Evolutionary conservation across 1,140 invertebrate species (phyloP).

Genomic region (Thalassaphorura encarpata): DNA sequence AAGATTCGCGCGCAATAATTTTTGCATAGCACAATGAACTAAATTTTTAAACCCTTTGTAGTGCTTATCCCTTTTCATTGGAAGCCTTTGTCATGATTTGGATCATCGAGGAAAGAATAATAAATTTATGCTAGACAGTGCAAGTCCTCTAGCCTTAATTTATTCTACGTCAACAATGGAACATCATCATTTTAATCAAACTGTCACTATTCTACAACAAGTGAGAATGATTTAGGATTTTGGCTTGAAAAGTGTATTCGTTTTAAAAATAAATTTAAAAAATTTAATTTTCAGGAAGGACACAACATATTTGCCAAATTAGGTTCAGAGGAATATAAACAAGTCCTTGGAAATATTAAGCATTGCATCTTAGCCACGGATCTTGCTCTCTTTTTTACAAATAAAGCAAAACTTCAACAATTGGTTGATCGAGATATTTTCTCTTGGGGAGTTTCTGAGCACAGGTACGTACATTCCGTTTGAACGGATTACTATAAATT

Average conservation of each 20-base stretch:
- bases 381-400: slow-evolving; percentile 65
- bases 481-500: too few species aligned
- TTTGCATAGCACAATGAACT: not conserved
- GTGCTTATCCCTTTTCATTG: slow-evolving; percentile 63
- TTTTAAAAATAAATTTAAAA: not conserved
- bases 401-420: slow-evolving; percentile 52
- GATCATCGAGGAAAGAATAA: slow-evolving; percentile 77
- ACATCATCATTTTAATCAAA: slow-evolving; percentile 80
- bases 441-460: slow-evolving; percentile 50
- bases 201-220: slow-evolving; percentile 70
- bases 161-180: slow-evolving; percentile 75
- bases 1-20: not conserved
- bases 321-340: slow-evolving; percentile 61
- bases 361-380: slow-evolving; percentile 76
- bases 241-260: not conserved
- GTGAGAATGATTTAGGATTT: slow-evolving; percentile 36
- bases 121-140: slow-evolving; percentile 68
- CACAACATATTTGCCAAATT: slow-evolving; percentile 66
- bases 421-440: slow-evolving; percentile 48
- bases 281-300: slow-evolving; percentile 3
- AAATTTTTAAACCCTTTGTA: slow-evolving; percentile 35
- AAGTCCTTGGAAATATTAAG: slow-evolving; percentile 58
- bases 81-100: slow-evolving; percentile 70
- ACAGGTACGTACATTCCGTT: too few species aligned
- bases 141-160: slow-evolving; percentile 65